Evolutionary conservation across 2,888 invertebrate genomes (phyloP), one percentile per base, ranked within the genome.

Genomic region (Pachydiplax longipennis): DNA sequence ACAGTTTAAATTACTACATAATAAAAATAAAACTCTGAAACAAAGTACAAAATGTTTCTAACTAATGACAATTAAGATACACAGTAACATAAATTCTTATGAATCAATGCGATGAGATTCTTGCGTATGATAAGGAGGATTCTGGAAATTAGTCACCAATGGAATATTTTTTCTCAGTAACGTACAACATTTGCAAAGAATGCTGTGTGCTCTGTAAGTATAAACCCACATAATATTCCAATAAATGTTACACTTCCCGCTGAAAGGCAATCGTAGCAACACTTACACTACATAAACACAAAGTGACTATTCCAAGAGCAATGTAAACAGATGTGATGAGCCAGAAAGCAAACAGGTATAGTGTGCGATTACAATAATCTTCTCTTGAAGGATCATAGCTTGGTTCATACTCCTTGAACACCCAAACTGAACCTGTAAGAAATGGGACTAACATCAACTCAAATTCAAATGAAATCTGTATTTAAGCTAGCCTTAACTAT

Each of bases 291-390:
- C 95, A 96, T 91, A 95, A 93, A 92, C 95, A 95, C 87, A 95
- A 93, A 1, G 94, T 95, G 91, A 95, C 93, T 22, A 95, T 93
- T 18, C 95, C 96, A 81, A 95, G 92, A 48, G 95, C 92, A 92
- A 96, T 95, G 93, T 96, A 96, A n/a, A 95, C 95, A 8, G 95
- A 94, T 0, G 96, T 96, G 80, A 96, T 95, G 61, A 96, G 93
- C 96, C 96, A 96, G 93, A 96, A 96, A n/a, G 96, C 95, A 93
- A 96, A 96, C 92, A 95, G 94, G 93, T 96, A 96, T 44, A 96
- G 93, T n/a, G 95, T 95, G 93, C 95, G 95, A 93, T 96, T 95
- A 93, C 96, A 96, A 93, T 96, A 96, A 92, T 94, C 93, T 3
- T 91, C 37, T 94, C 94, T 25, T 92, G 92, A 92, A 37, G 94